Percentiles rank a stretch among this genome's conserved stretches.
phyloP scores from a whole-genome alignment of 2,113 vertebrate species.

The Theropithecus gelada region DNA sequence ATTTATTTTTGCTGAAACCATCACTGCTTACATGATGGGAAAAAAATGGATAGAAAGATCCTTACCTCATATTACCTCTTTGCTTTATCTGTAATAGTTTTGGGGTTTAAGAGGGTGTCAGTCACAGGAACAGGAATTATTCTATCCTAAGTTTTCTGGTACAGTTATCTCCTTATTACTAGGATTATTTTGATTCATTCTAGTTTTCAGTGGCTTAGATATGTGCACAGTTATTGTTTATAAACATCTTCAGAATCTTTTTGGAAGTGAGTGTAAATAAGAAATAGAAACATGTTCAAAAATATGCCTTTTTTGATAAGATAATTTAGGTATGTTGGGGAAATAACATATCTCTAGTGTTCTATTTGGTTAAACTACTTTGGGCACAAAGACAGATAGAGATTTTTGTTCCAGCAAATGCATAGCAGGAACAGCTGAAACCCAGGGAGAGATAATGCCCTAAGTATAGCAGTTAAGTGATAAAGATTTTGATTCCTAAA shows the following conservation, averaged over 20 bases:
- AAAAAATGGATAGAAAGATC: background rate
- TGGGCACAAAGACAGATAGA: slow-evolving; percentile 46
- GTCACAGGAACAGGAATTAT: background rate
- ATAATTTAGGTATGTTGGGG: background rate
- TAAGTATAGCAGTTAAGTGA: slow-evolving; percentile 60
- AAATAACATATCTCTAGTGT: slow-evolving; percentile 6
- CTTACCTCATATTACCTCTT: background rate
- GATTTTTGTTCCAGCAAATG: slow-evolving; percentile 54
- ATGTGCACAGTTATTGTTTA: background rate
- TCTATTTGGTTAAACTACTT: slow-evolving; percentile 18
- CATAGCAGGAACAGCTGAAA: slow-evolving; percentile 37
- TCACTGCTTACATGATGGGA: background rate
- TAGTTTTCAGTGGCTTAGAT: background rate
- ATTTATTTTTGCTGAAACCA: background rate
- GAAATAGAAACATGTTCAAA: background rate
- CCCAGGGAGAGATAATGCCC: slow-evolving; percentile 49
- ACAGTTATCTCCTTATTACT: background rate
- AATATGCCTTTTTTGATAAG: slow-evolving; percentile 33
- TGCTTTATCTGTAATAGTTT: background rate
- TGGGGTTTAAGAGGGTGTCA: background rate
- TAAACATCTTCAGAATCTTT: background rate
- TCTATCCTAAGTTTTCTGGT: background rate
- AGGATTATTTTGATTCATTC: background rate
- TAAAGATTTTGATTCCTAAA: slow-evolving; percentile 60
- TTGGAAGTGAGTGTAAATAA: background rate